A percentile compares a stretch with the other conserved stretches of the same genome.
Conservation (phyloP, 1,140 invertebrate species). For the Trissolcus basalis region DNA sequence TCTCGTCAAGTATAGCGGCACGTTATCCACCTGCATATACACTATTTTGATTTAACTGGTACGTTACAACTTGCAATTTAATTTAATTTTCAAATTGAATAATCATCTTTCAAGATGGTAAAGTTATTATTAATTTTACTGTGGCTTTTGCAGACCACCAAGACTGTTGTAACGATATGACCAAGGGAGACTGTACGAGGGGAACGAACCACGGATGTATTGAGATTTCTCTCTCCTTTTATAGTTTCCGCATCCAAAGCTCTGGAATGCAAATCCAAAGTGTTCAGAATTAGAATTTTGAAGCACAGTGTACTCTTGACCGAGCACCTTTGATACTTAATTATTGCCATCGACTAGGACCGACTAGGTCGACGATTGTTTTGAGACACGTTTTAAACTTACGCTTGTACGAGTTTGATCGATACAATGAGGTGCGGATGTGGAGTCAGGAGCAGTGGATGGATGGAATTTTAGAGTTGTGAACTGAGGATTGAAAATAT, state of each 20-base stretch:
- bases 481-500: slow-evolving; percentile 22
- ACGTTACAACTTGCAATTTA: slow-evolving; percentile 10
- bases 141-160: slow-evolving; percentile 25
- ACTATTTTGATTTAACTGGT: slow-evolving; percentile 78
- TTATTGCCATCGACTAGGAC: slow-evolving; percentile 14
- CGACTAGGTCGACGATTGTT: slow-evolving; percentile 4
- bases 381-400: slow-evolving; percentile 16
- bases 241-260: slow-evolving; percentile 7
- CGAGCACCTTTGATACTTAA: slow-evolving; percentile 37
- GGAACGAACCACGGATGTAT: slow-evolving; percentile 10
- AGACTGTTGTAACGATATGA: slow-evolving; percentile 46
- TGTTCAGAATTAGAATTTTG: slow-evolving; percentile 12
- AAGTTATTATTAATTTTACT: slow-evolving; percentile 8
- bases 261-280: not conserved
- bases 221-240: slow-evolving; percentile 12
- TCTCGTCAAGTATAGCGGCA: slow-evolving; percentile 77
- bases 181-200: slow-evolving; percentile 17
- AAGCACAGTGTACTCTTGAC: slow-evolving; percentile 19
- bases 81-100: not conserved
- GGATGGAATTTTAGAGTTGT: slow-evolving; percentile 14
- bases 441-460: slow-evolving; percentile 16
- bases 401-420: slow-evolving; percentile 10
- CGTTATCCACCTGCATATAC: slow-evolving; percentile 82
- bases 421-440: slow-evolving; percentile 11
- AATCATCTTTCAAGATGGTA: slow-evolving; percentile 3